Percentiles rank a stretch among this genome's conserved stretches.
Evolutionary conservation across 2,113 vertebrate species (phyloP).

Genomic region (Corythaixoides concolor): DNA sequence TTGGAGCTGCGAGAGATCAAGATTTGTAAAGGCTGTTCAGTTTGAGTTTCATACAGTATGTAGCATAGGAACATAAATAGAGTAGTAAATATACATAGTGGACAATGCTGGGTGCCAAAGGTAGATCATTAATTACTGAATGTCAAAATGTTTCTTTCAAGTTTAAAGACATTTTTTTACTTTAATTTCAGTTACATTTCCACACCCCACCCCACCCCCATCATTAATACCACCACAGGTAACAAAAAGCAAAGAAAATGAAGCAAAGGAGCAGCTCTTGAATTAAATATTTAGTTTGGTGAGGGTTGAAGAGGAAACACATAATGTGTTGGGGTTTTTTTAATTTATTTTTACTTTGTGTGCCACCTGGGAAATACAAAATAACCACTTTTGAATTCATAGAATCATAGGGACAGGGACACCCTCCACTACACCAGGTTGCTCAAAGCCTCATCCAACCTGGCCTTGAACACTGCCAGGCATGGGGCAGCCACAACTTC

Average conservation of each 20-base stretch:
- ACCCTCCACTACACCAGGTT: too few relatives aligned
- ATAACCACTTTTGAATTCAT: too few relatives aligned
- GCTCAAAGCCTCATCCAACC: too few relatives aligned
- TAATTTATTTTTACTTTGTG: too few relatives aligned
- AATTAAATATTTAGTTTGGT: not conserved
- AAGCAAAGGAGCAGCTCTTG: not conserved
- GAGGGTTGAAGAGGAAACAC: not conserved
- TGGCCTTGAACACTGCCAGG: too few relatives aligned
- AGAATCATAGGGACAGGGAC: too few relatives aligned
- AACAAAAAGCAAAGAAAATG: not conserved
- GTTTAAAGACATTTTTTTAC: not conserved
- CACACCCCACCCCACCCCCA: too few relatives aligned
- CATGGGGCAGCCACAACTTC: too few relatives aligned
- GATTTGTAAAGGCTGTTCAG: not conserved
- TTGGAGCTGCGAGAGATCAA: not conserved
- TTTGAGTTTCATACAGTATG: not conserved
- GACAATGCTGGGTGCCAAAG: not conserved
- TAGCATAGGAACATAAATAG: not conserved
- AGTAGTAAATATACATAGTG: not conserved
- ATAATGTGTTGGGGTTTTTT: not conserved
- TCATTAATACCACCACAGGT: not conserved
- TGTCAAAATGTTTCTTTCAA: not conserved
- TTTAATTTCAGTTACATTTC: not conserved
- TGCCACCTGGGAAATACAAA: too few relatives aligned
- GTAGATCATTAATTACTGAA: not conserved